Conservation (phyloP, 2,113 vertebrate species). For the Megaceryle maxima region DNA sequence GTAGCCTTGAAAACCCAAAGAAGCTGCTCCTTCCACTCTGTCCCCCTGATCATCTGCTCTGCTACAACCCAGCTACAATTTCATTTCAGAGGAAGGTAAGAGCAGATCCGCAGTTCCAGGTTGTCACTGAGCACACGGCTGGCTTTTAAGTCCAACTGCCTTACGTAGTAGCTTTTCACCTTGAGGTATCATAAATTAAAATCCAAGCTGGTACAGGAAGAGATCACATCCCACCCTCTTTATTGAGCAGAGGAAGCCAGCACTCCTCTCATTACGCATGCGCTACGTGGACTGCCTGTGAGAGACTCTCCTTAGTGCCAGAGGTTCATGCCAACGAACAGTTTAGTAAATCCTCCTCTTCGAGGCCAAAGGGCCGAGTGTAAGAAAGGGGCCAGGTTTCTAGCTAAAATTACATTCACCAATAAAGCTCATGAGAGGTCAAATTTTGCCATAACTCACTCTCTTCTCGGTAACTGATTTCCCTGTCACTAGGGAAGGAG, state of each 20-base stretch:
- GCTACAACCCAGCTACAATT: neutral
- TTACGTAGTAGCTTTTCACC: neutral
- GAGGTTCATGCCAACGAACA: constrained; percentile 54
- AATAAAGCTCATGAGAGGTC: constrained; percentile 81
- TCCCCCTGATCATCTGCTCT: neutral
- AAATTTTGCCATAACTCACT: constrained; percentile 84
- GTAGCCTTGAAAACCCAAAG: neutral
- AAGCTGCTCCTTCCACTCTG: neutral
- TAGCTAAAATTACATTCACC: constrained; percentile 92
- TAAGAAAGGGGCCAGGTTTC: constrained; percentile 80
- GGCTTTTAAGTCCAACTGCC: constrained; percentile 1
- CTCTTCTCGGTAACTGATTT: constrained; percentile 78
- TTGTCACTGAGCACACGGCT: neutral
- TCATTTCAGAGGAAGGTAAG: neutral
- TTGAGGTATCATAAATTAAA: constrained; percentile 53
- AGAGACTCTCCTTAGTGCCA: constrained; percentile 21
- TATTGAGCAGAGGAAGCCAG: neutral
- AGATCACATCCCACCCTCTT: constrained; percentile 34
- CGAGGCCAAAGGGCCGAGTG: constrained; percentile 73
- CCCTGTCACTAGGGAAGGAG: constrained; percentile 61
- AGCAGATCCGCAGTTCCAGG: neutral
- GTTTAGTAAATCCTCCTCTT: constrained; percentile 75
- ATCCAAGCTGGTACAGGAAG: constrained; percentile 37
- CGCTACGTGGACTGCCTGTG: neutral
- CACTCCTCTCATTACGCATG: constrained; percentile 45